phyloP scores from a whole-genome alignment of 2,888 invertebrate genomes.

The Scotopteryx bipunctaria region DNA sequence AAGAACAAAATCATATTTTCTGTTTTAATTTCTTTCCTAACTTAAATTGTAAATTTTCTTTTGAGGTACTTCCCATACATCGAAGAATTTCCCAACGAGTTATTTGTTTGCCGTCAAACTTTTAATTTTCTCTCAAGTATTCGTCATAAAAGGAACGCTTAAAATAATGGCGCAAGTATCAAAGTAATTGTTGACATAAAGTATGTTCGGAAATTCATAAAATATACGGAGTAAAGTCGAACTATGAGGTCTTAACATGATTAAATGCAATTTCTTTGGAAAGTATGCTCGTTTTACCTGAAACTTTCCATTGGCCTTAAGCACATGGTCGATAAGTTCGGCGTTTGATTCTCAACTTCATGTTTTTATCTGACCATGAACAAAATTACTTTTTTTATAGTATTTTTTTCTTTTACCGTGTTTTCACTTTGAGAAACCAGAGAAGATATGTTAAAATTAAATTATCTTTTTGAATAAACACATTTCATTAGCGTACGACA shows the following conservation, averaged over 20 bases:
- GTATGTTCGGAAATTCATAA: conserved; percentile 69
- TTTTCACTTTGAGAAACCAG: too few species aligned
- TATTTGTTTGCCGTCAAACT: conserved; percentile 41
- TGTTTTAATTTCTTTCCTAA: too few species aligned
- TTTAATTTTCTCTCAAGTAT: conserved; percentile 64
- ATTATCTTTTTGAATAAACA: too few species aligned
- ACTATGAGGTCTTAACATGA: conserved; percentile 73
- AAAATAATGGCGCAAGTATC: conserved; percentile 63
- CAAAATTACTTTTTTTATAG: too few species aligned
- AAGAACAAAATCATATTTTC: too few species aligned
- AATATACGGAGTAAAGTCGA: conserved; percentile 64
- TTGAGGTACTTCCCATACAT: conserved; percentile 25
- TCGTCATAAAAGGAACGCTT: conserved; percentile 58
- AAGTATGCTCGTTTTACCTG: conserved; percentile 68
- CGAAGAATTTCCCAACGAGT: conserved; percentile 38
- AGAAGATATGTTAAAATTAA: too few species aligned
- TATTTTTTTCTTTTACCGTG: too few species aligned
- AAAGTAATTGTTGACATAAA: conserved; percentile 76
- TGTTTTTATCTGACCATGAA: too few species aligned
- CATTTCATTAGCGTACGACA: too few species aligned
- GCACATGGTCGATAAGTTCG: too few species aligned
- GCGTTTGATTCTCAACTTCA: too few species aligned
- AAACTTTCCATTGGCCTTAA: conserved; percentile 68
- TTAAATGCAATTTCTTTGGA: conserved; percentile 79
- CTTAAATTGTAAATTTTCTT: too few species aligned